Evolutionary conservation across 2,113 vertebrate genomes (phyloP), one percentile per base, ranked within the genome.

Genomic region (Fulica atra): DNA sequence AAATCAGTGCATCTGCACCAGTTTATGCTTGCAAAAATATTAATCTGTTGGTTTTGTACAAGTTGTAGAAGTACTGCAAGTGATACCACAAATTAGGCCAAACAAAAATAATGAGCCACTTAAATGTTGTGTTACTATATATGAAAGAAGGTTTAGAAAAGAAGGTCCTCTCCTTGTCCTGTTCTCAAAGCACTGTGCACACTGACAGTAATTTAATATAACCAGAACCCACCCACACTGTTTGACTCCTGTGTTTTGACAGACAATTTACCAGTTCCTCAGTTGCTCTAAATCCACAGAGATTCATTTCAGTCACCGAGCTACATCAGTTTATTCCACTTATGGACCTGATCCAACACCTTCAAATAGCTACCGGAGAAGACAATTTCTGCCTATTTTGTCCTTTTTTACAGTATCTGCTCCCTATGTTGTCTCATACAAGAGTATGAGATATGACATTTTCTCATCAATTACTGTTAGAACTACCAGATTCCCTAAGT

Each of bases 181-280:
- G 72, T 86, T 94, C 86, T 89, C 80, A 87, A 95, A 93, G 65
- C 71, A 91, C 73, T 86, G 86, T 36, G n/a, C 91, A 93, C 44
- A 72, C 29, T 92, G 95, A 81, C 95, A 95, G 92, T 84, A 89
- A 92, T 92, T 81, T 92, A 78, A 96, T 78, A 86, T 92, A 95
- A 92, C 73, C 70, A 94, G 92, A 96, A 93, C 81, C 77, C 95
- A 85, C 93, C 95, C 91, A 96, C 92, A 89, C 79, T 40, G 73
- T 94, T 95, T 90, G 83, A 92, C 88, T 96, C 73, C 70, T 69
- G 19, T 96, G 86, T 96, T 96, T 96, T 96, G 96, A 96, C 95
- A 97, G 96, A 96, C 95, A 76, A 92, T 93, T 95, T 93, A 85
- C 93, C 91, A 96, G 94, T 88, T 93, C 93, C 64, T 95, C 95